Evolutionary conservation across 2,888 invertebrate species (phyloP).

Genomic region (Pollenia labialis): DNA sequence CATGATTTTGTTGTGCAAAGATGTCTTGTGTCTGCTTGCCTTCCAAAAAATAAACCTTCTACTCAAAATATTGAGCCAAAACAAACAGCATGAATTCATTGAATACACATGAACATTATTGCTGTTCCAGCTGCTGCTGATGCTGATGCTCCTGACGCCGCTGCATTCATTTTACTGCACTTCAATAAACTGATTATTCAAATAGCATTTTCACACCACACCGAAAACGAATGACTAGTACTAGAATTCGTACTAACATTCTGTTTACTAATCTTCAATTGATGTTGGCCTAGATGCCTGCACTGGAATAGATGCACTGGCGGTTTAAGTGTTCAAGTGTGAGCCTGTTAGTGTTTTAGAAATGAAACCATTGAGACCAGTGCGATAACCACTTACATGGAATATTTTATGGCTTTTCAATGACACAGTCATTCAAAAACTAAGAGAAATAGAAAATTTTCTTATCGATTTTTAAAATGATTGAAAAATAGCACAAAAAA

Average conservation of each 20-base stretch:
- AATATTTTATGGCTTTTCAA: conserved; percentile 51
- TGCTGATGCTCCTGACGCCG: background rate
- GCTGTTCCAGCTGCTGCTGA: background rate
- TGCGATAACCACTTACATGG: no score
- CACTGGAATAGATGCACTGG: background rate
- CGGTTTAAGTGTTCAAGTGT: background rate
- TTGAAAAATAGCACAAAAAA: background rate
- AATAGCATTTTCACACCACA: conserved; percentile 59
- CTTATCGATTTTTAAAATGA: conserved; percentile 35
- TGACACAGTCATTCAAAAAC: conserved; percentile 2
- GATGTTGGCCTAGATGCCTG: conserved; percentile 13
- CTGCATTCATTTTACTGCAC: conserved; percentile 9
- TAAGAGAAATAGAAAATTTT: conserved; percentile 8
- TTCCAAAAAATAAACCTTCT: conserved; percentile 29
- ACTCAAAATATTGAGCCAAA: conserved; percentile 22
- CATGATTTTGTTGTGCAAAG: conserved; percentile 47
- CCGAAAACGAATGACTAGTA: conserved; percentile 10
- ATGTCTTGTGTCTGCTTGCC: conserved; percentile 9
- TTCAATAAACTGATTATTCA: conserved; percentile 43
- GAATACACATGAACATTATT: conserved; percentile 34
- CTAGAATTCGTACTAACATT: background rate
- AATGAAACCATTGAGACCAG: no score
- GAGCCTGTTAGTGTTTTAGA: conserved; percentile 11
- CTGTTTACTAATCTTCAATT: conserved; percentile 19
- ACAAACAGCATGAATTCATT: conserved; percentile 53